Percentiles rank a stretch among this genome's conserved stretches.
These are phyloP conservation scores for Heliocidaris erythrogramma DNA, from an alignment of 35 echinoderm and acorn worm genomes.

Conservation along the genomic window DNA sequence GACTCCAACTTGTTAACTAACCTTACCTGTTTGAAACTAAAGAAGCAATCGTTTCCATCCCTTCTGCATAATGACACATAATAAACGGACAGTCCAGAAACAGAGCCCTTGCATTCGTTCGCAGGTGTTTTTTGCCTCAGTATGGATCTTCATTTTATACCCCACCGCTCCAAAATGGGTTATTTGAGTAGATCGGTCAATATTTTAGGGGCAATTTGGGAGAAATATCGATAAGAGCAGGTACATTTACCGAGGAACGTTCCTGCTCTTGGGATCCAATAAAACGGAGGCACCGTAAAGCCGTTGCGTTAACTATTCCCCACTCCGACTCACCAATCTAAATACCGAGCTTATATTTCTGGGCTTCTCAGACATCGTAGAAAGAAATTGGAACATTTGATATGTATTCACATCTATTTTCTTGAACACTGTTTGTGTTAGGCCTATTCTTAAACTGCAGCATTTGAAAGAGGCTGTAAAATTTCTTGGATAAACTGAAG, in stretches of 20 bases:
- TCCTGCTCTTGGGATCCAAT: not conserved
- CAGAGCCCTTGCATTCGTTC: not conserved
- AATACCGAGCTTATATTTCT: not conserved
- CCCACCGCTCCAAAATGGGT: constrained; percentile 25
- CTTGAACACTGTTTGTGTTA: too few relatives aligned
- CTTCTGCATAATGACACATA: not conserved
- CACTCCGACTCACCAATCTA: not conserved
- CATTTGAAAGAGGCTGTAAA: too few relatives aligned
- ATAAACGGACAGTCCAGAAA: not conserved
- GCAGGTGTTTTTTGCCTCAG: constrained; percentile 7
- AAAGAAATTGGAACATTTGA: too few relatives aligned
- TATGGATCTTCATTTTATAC: not conserved
- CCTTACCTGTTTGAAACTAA: not conserved
- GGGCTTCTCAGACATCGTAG: too few relatives aligned
- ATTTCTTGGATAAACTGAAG: too few relatives aligned
- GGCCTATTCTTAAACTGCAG: too few relatives aligned
- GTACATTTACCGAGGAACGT: constrained; percentile 40
- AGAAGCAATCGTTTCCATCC: not conserved
- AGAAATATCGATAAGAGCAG: constrained; percentile 27
- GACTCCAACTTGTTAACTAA: not conserved
- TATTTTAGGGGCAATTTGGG: constrained; percentile 46
- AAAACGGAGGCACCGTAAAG: not conserved
- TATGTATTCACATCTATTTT: too few relatives aligned
- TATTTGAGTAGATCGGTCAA: constrained; percentile 40
- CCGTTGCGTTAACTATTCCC: not conserved